Evolutionary conservation across 92 coral and sea anemone species (phyloP).

Genomic region (Montipora capitata): DNA sequence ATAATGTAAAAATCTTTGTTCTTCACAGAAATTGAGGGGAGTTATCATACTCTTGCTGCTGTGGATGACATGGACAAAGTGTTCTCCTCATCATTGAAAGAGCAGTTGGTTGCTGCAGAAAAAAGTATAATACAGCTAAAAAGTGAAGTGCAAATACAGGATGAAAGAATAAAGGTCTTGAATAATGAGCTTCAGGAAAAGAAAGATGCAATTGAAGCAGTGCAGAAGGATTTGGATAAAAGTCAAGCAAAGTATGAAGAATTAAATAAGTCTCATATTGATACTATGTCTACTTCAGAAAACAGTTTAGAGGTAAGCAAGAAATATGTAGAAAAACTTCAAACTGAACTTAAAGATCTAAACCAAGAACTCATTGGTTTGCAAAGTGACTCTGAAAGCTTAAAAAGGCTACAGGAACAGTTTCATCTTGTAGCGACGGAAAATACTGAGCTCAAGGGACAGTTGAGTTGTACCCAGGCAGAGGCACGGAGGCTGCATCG

Average conservation of each 20-base stretch:
- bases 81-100: constrained; percentile 12
- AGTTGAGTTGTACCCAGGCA: constrained; percentile 18
- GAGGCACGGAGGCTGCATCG: constrained; percentile 79
- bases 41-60: neutral
- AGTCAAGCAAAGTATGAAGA: constrained; percentile 13
- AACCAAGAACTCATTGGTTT: constrained; percentile 22
- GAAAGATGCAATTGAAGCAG: neutral
- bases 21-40: neutral
- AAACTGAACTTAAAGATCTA: constrained; percentile 57
- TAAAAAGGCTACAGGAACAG: constrained; percentile 31
- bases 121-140: constrained; percentile 61
- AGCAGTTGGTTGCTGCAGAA: constrained; percentile 72
- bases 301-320: constrained; percentile 17
- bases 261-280: neutral
- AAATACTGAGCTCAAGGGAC: constrained; percentile 41
- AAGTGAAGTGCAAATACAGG: constrained; percentile 55
- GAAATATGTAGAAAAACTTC: constrained; percentile 42
- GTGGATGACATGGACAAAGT: neutral
- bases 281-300: constrained; percentile 28
- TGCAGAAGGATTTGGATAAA: constrained; percentile 20
- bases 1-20: neutral
- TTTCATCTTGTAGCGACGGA: constrained; percentile 12
- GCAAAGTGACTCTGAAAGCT: constrained; percentile 30
- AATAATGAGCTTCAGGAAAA: constrained; percentile 39
- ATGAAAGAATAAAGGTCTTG: constrained; percentile 40